Conservation (phyloP, 2,797 vertebrate genomes). For the Okamejei kenojei region DNA sequence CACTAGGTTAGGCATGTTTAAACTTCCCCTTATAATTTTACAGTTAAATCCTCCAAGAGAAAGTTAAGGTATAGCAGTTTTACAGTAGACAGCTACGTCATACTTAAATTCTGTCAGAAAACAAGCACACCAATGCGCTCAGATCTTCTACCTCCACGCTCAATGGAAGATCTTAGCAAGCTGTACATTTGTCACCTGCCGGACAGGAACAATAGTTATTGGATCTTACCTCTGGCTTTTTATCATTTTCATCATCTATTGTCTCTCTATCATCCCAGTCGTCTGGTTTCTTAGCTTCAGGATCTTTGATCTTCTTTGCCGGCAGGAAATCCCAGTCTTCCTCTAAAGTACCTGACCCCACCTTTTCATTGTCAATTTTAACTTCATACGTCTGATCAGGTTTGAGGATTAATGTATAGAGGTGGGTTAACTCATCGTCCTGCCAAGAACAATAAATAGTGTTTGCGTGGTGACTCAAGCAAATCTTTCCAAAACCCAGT, state of each 20-base stretch:
- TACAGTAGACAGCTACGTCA: not conserved
- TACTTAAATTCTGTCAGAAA: not conserved
- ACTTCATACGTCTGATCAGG: constrained; percentile 87
- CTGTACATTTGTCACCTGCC: not conserved
- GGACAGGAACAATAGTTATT: not conserved
- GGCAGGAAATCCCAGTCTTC: constrained; percentile 86
- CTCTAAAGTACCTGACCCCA: constrained; percentile 75
- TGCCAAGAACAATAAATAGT: constrained; percentile 43
- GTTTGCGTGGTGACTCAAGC: not conserved
- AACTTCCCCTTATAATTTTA: too few relatives aligned
- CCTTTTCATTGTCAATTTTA: constrained; percentile 76
- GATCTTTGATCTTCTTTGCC: constrained; percentile 77
- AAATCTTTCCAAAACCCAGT: not conserved
- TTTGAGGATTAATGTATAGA: constrained; percentile 79
- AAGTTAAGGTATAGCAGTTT: not conserved
- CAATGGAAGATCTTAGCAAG: not conserved
- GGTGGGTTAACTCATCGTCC: constrained; percentile 79
- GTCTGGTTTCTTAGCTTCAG: constrained; percentile 73
- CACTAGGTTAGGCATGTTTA: not conserved
- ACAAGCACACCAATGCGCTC: not conserved
- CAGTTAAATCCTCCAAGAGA: too few relatives aligned
- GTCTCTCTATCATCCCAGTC: constrained; percentile 80
- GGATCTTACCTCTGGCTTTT: constrained; percentile 70
- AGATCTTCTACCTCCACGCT: not conserved
- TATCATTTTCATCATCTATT: constrained; percentile 72